Base-by-base conservation (phyloP, 2,113 vertebrate genomes). In the Clupea harengus region DNA sequence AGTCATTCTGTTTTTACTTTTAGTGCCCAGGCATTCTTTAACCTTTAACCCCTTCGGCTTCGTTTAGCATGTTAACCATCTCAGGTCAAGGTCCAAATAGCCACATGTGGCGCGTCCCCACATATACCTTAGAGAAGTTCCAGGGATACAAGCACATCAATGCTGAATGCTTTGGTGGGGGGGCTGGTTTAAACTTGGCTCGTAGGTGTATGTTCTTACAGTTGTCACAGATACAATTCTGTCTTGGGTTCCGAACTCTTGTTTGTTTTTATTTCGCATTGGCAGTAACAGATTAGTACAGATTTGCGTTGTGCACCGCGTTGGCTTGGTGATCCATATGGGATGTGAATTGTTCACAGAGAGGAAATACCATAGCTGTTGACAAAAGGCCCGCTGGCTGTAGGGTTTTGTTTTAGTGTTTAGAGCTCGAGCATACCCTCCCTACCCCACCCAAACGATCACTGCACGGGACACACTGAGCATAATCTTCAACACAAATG, bases 51-150 rank as follows among this genome's bases (percentile, higher is more conserved):
- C 81, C 54, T 89, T 7, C 67, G 82, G 86, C 84, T 90, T 88
- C 90, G 88, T 83, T 25, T 45, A 52, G 45, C 67, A 82, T 54
- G 47, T 85, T 85, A 81, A 84, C 89, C 81, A 64, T 60, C 0
- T 11, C 72, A 78, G 72, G 91, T 91, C 84, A 90, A 88, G 89
- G 88, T 89, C 32, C 72, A 32, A 39, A 78, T 32, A 39, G 28
- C 32, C 0, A 39, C 28, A 78, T 78, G 13, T 11, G 72, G 2
- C 10, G 72, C 20, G 28, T 78, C 25, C 39, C 72, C 28, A 32
- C 28, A 32, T 78, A 78, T 78, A 39, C 72, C n/a, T 28, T 60
- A 1, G 9, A 28, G 8, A 67, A 28, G 64, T 67, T 67, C 64
- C 64, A 25, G 25, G 64, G 64, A 67, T 67, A 25, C 64, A n/a